Percentiles rank a stretch among this genome's conserved stretches.
These are phyloP conservation scores for Emydocephalus ijimae DNA, from an alignment of 2,113 vertebrate genomes.

Conservation along the genomic window DNA sequence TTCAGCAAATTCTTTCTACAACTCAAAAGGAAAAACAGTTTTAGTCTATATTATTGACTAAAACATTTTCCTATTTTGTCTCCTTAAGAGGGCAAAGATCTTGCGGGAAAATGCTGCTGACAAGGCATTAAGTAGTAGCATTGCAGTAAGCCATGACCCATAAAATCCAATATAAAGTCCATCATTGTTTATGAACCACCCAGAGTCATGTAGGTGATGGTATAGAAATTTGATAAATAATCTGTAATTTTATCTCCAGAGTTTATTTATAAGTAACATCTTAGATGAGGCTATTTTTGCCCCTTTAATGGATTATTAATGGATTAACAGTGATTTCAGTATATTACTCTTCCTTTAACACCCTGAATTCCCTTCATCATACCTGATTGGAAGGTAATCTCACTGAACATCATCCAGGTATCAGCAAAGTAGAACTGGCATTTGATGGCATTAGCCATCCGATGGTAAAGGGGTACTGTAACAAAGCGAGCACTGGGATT, in stretches of 20 bases:
- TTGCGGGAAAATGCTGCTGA: background rate
- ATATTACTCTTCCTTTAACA: background rate
- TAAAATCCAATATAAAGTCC: background rate
- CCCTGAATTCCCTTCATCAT: constrained; percentile 1
- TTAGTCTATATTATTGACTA: background rate
- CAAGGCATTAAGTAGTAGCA: background rate
- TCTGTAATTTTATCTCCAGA: background rate
- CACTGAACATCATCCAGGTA: constrained; percentile 95
- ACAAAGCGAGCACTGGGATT: constrained; percentile 90
- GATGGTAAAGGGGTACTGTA: constrained; percentile 85
- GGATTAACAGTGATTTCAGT: background rate
- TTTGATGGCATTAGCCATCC: constrained; percentile 88
- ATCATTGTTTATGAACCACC: background rate
- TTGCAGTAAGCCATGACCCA: background rate
- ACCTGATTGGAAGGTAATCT: constrained; percentile 98
- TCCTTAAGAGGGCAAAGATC: background rate
- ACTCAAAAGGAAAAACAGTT: background rate
- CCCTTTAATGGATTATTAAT: background rate
- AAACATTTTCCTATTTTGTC: background rate
- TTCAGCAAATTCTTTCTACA: background rate
- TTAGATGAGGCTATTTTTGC: background rate
- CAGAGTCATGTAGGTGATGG: background rate
- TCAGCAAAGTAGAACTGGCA: constrained; percentile 91
- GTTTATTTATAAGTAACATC: background rate
- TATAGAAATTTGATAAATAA: background rate